phyloP scores from a whole-genome alignment of 2,113 vertebrate species.

The Guaruba guarouba region DNA sequence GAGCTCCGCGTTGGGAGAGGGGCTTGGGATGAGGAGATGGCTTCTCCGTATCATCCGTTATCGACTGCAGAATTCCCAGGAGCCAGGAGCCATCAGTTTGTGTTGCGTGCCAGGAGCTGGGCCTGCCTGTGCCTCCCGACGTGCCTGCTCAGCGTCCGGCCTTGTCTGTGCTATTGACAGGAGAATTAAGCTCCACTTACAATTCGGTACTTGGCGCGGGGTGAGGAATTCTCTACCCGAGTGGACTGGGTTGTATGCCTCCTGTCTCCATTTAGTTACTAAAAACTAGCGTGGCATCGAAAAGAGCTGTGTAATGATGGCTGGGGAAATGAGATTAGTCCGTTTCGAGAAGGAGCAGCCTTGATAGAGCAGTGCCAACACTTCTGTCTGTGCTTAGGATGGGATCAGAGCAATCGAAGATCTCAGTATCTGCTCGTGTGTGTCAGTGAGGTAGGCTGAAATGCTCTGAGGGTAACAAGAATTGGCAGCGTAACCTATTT shows the following conservation, averaged over 20 bases:
- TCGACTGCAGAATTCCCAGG: background rate
- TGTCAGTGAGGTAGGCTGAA: background rate
- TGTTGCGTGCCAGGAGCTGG: background rate
- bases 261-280: background rate
- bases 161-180: background rate
- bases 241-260: background rate
- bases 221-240: background rate
- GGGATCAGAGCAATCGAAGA: background rate
- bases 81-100: background rate
- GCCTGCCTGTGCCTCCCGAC: background rate
- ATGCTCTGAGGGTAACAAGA: background rate
- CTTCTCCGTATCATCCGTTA: background rate
- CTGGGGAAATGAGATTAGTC: constrained; percentile 20
- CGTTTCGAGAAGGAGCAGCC: background rate
- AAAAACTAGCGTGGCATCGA: background rate
- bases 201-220: accelerated
- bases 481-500: constrained; percentile 30
- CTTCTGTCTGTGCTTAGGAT: background rate
- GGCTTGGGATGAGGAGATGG: background rate
- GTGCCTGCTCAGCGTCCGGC: background rate
- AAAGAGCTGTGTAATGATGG: constrained; percentile 48
- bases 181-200: background rate
- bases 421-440: background rate
- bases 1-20: background rate
- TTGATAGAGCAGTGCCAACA: background rate